Evolutionary conservation across 2,113 vertebrate species (phyloP).

Genomic region (Astur gentilis): DNA sequence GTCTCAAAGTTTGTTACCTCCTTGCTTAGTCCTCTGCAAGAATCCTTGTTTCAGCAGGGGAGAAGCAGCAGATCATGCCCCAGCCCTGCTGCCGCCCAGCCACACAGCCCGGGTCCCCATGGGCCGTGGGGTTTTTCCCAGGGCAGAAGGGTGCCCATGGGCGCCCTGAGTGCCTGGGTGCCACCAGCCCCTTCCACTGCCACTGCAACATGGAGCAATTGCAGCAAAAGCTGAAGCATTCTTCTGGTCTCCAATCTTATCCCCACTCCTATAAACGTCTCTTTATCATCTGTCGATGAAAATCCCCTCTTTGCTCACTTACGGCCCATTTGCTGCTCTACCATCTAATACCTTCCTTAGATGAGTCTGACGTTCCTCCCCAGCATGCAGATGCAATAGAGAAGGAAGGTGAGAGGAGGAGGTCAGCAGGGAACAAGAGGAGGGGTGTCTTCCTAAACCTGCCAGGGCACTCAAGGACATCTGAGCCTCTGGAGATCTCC

Average conservation of each 20-base stretch:
- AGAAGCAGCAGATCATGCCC: neutral
- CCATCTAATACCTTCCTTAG: neutral
- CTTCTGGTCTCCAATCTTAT: neutral
- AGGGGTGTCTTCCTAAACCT: neutral
- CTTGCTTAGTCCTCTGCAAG: neutral
- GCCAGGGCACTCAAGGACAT: neutral
- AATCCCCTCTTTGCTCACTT: neutral
- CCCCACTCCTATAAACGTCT: neutral
- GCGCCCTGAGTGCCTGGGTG: neutral
- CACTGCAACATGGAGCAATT: neutral
- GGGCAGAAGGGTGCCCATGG: neutral
- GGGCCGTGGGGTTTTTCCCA: accelerated
- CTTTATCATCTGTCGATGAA: neutral
- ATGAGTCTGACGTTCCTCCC: neutral
- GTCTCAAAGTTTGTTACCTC: neutral
- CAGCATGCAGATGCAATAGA: neutral
- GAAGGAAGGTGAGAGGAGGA: neutral
- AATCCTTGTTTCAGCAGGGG: neutral
- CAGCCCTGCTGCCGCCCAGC: neutral
- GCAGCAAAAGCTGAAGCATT: neutral
- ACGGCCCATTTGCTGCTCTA: neutral
- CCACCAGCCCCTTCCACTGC: neutral
- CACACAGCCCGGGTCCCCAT: accelerated
- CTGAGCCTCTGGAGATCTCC: neutral
- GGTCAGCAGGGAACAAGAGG: neutral